These are phyloP conservation scores for Xerus rutilus DNA, from an alignment of 2,797 vertebrate genomes.

Conservation along the genomic window DNA sequence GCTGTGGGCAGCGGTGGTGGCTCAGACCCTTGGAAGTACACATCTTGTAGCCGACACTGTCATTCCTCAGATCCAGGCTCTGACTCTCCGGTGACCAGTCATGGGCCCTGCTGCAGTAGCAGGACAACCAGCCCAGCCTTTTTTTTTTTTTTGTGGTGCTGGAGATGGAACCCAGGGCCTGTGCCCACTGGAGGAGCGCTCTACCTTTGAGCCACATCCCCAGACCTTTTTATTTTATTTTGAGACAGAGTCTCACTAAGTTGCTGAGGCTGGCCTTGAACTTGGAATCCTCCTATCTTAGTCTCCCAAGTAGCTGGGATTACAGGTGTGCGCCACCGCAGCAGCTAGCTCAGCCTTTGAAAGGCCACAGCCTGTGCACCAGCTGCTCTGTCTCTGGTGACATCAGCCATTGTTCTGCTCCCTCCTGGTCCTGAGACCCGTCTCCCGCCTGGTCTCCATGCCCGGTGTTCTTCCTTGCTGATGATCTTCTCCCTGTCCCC, in stretches of 20 bases:
- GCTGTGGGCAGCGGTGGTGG: neutral
- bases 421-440: neutral
- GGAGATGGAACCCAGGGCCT: too few relatives aligned
- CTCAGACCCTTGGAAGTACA: neutral
- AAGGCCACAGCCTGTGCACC: neutral
- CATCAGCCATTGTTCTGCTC: neutral
- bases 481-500: neutral
- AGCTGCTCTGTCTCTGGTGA: slow-evolving; percentile 14
- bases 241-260: too few relatives aligned
- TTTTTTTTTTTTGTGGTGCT: too few relatives aligned
- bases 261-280: too few relatives aligned
- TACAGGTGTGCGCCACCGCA: too few relatives aligned
- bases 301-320: too few relatives aligned
- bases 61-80: neutral
- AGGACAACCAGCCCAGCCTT: neutral
- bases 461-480: neutral
- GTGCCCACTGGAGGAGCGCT: too few relatives aligned
- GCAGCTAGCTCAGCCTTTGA: neutral
- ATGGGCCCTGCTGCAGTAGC: fast-evolving
- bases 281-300: too few relatives aligned
- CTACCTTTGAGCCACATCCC: too few relatives aligned
- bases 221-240: too few relatives aligned
- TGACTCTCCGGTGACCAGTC: neutral
- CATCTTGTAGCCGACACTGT: fast-evolving
- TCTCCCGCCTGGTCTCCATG: neutral